Base-by-base conservation (phyloP, 2,113 vertebrate genomes). In the Hippocampus comes region DNA sequence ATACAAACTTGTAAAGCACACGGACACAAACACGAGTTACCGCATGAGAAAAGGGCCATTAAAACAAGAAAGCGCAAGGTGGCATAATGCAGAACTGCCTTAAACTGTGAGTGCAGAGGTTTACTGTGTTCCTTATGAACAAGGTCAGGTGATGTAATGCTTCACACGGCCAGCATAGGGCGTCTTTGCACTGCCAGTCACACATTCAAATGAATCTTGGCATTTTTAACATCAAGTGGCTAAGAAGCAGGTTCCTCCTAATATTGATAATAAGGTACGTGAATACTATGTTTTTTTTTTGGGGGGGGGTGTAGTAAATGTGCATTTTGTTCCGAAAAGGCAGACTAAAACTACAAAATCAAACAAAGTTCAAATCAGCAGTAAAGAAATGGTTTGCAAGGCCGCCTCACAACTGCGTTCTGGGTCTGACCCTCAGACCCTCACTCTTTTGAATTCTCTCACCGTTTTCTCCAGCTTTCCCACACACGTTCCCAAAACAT, bases 81-180 rank as follows among this genome's bases (percentile, higher is more conserved):
- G 25, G 14, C 57, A 30, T 30, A 30, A 20, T 34, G 34, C 15
- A 34, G 2, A 34, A 61, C 17, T 17, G 27, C 27, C 27, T 61
- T 20, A 9, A 34, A 61, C 59, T 21, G n/a, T 55, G 14, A 51
- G 25, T 48, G 38, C 9, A 41, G 18, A 68, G 21, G 12, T 71
- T 48, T 15, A 55, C 3, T 14, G 38, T 42, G 57, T 41, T 61
- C 23, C 61, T 9, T 34, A 61, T 49, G 6, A 64, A 71, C 1
- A 5, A 42, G 8, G 48, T 51, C n/a, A n/a, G 18, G 38, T 23
- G 49, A 12, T 85, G 88, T 75, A 77, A 65, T 90, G 79, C 79
- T 38, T 3, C 11, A 72, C 23, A 46, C 0, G 27, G 65, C 77
- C 89, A 88, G 78, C 68, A 87, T 82, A 76, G 78, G 86, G 83